Base-by-base conservation (phyloP, 37 sponge, comb jelly and placozoan genomes). In the Aplysina aerophoba region DNA sequence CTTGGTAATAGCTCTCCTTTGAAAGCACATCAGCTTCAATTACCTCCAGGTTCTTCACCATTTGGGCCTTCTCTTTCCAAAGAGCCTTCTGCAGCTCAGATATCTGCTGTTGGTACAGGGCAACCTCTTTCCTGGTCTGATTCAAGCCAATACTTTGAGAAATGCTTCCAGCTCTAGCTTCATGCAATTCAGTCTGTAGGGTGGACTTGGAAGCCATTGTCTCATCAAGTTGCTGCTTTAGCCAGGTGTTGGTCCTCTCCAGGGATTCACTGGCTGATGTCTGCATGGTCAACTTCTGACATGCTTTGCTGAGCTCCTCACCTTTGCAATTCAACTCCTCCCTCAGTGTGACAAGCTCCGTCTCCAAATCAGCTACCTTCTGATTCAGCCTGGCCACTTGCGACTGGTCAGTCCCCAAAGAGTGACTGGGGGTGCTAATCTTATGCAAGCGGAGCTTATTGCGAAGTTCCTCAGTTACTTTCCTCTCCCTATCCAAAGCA, bases 21-120 rank as follows among this genome's bases (percentile, higher is more conserved):
- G 88, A 87, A 24, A 85, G 71, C 22, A 90, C 86, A 60, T 88
- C 91, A 21, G 91, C 94, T 78, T 93, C 91, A 35, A 93, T 93
- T 1, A 68, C 88, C 53, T 93, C 94, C 31, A 93, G 72, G 58
- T 90, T 82, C 54, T 74, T 83, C 57, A 93, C 94, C 31, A 93
- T 83, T 28, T 68, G 33, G 1, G 88, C 91, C 50, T 93, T 93
- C 85, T 93, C 94, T 59, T 83, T 84, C 53, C 90, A 55, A 4
- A 93, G 55, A 17, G 85, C 91, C 50, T 77, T 64, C 73, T 88
- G 94, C 21, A 93, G 64, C 12, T 90, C 83, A n/a, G 68, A 55
- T 0, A 93, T 50, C 53, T 90, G 88, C 41, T 90, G 83, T 62
- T 85, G 85, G 39, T 88, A 75, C 30, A 82, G 28, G 15, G 77